Base-by-base conservation (phyloP, 2,797 vertebrate genomes). In the Brachyalestes nurse region DNA sequence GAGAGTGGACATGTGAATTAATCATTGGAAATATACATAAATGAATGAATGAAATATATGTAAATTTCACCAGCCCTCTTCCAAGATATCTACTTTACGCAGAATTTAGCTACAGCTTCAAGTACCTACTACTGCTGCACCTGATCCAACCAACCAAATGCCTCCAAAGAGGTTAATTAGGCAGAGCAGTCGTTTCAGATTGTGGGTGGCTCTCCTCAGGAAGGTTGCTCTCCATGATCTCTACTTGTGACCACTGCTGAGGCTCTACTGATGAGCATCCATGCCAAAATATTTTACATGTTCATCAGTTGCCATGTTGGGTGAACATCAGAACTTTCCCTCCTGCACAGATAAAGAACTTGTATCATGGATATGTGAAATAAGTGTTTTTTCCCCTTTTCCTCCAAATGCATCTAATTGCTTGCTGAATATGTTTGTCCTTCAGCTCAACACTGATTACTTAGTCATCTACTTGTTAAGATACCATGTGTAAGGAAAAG, bases 1-100 rank as follows among this genome's bases (percentile, higher is more conserved):
- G 8, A 84, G 83, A 76, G 76, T 84, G 86, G 88, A 81, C 85
- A 85, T 40, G 80, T 82, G 60, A 53, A 86, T 89, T 64, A 78
- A 87, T 88, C 85, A 84, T 84, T 85, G 23, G 40, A 19, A 62
- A 42, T 42, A 42, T 6, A 6, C 42, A 42, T 49, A 3, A 49
- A 7, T 49, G 47, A 10, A 14, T 2, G 10, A 49, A 49, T 49
- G 47, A 9, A 49, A 12, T 12, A 10, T 13, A 13, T 42, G 5
- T 49, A 0, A 49, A 49, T 49, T 8, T 49, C 47, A 10, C 47
- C 47, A 49, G 3, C 12, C 47, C 47, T 49, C 10, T 3, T 10
- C 12, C 9, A 1, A 9, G 12, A 49, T 4, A 49, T 49, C 47
- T 14, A 49, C 2, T 13, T 49, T 10, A 8, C 10, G 47, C 9